Evolutionary conservation across 2,888 invertebrate species (phyloP), one percentile per base, ranked within the genome.

Genomic region (Pterostichus niger): DNA sequence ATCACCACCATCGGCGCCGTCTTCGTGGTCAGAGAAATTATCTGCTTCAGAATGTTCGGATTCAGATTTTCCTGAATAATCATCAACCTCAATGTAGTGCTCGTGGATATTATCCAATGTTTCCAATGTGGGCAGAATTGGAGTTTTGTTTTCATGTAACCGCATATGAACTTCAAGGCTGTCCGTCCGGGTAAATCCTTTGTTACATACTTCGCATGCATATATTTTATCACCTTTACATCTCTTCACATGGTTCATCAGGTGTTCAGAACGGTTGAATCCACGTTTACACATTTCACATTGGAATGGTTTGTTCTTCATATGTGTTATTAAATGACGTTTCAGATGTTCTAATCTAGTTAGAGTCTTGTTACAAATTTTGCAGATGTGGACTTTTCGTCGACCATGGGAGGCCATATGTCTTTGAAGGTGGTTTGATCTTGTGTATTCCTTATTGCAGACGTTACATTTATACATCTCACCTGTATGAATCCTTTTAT

Each of bases 121-220:
- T 76, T 90, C 90, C 81, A 90, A 86, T 17, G 89, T 89, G 5
- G 89, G 89, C 76, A 90, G 85, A 52, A 87, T 86, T 35, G 89
- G 88, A 59, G 86, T 85, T 54, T 87, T 87, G 83, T 88, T 88
- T 49, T 89, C 88, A 85, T 90, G 90, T 71, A 89, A 84, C 83
- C 87, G 86, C 85, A 88, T 88, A 85, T 90, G 90, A 11, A 88
- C 87, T 81, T 89, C 89, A 4, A 90, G 86, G 84, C 89, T 89
- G 85, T 90, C 90, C 73, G 88, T 89, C 6, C 90, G 86, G 77
- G 88, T 88, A 84, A 90, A 91, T 3, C 89, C 89, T 86, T 90
- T 90, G 84, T 90, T 89, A 85, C 91, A 91, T 73, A 91, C 88
- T 85, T 91, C 89, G 85, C 91, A 91, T 59, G 90, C 88, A 84